phyloP scores from a whole-genome alignment of 2,888 invertebrate species.

The Bugula neritina region DNA sequence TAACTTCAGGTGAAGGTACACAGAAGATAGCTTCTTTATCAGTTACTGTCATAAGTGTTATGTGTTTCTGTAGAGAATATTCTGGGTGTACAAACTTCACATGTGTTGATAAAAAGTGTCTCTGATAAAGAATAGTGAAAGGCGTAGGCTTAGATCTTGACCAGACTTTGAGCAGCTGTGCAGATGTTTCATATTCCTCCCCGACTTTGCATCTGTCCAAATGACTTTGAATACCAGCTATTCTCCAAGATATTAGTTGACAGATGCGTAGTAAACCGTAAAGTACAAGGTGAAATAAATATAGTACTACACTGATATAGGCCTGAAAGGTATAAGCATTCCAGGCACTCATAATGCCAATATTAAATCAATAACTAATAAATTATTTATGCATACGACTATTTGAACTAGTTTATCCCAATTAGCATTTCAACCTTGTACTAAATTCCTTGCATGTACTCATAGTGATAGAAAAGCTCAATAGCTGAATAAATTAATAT shows the following conservation, averaged over 20 bases:
- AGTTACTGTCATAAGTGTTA: slow-evolving; percentile 1
- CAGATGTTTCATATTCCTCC: slow-evolving; percentile 10
- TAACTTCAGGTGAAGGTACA: not conserved
- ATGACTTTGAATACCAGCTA: not conserved
- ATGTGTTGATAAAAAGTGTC: not conserved
- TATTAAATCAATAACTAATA: no score
- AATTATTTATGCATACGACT: no score
- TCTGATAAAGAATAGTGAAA: not conserved
- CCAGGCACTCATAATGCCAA: no score
- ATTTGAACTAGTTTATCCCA: no score
- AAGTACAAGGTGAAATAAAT: not conserved
- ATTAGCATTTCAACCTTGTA: no score
- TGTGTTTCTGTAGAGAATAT: slow-evolving; percentile 11
- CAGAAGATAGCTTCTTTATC: not conserved
- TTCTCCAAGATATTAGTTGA: not conserved
- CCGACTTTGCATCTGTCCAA: not conserved
- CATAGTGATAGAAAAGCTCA: no score
- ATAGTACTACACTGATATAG: not conserved
- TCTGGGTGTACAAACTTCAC: not conserved
- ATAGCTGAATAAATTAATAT: no score
- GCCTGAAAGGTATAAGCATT: no score
- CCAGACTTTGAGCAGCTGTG: slow-evolving; percentile 3
- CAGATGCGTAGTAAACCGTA: not conserved
- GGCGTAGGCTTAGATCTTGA: not conserved
- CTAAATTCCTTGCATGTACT: no score